These are phyloP conservation scores for Crossocerus cetratus DNA, from an alignment of 2,888 invertebrate species.

Conservation along the genomic window DNA sequence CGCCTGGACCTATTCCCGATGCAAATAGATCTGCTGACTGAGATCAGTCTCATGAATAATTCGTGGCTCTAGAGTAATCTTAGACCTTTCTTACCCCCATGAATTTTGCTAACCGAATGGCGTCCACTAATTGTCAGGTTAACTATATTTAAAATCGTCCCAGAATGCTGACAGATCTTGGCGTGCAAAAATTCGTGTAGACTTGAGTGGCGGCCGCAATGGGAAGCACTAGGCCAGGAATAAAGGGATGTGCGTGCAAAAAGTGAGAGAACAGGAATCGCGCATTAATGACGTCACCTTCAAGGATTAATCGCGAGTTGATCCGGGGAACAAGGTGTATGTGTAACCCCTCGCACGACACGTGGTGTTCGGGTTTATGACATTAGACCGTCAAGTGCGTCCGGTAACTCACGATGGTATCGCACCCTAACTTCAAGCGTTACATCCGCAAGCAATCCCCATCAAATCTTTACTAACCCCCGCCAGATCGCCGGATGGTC, in stretches of 20 bases:
- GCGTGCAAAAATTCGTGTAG: neutral
- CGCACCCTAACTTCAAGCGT: slow-evolving; percentile 48
- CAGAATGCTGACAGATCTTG: neutral
- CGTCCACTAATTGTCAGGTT: slow-evolving; percentile 4
- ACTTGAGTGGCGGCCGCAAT: too few species aligned
- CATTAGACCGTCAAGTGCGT: slow-evolving; percentile 48
- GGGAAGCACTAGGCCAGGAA: too few species aligned
- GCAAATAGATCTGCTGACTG: slow-evolving; percentile 39
- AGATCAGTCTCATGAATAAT: slow-evolving; percentile 48
- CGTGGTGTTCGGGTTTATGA: slow-evolving; percentile 29
- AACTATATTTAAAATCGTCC: neutral
- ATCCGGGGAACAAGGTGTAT: slow-evolving; percentile 14
- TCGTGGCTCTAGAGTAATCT: slow-evolving; percentile 24
- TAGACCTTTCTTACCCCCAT: slow-evolving; percentile 20
- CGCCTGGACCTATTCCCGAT: slow-evolving; percentile 20
- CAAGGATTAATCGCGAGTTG: slow-evolving; percentile 26
- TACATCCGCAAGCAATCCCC: slow-evolving; percentile 46
- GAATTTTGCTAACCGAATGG: slow-evolving; percentile 2
- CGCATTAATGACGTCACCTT: slow-evolving; percentile 27
- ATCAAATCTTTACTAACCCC: slow-evolving; percentile 43
- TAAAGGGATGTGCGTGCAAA: neutral
- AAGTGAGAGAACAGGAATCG: slow-evolving; percentile 3
- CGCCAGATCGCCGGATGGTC: slow-evolving; percentile 39
- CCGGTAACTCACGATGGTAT: slow-evolving; percentile 54
- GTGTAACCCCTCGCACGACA: slow-evolving; percentile 33